These are phyloP conservation scores for Chauna torquata DNA, from an alignment of 2,113 vertebrate genomes.

Conservation along the genomic window DNA sequence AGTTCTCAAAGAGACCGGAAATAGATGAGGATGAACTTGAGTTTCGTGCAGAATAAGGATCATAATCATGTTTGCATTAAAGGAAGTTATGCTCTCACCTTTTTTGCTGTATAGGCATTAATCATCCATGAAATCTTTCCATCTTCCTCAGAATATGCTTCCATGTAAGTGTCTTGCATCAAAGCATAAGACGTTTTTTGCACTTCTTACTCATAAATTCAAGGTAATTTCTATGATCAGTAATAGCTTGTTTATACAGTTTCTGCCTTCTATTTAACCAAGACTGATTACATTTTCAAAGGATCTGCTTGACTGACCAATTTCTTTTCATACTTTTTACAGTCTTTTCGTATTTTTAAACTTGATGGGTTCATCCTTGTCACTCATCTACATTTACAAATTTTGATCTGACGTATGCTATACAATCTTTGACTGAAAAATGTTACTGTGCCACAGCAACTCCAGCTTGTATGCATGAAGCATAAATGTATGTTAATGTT, in stretches of 20 bases:
- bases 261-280: not conserved
- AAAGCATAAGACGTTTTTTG: not conserved
- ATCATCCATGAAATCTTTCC: not conserved
- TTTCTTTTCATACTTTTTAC: not conserved
- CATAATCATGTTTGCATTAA: conserved; percentile 22
- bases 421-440: not conserved
- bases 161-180: not conserved
- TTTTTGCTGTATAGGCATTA: not conserved
- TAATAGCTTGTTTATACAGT: not conserved
- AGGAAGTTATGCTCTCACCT: not conserved
- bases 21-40: not conserved
- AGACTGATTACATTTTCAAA: not conserved
- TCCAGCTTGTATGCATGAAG: not conserved
- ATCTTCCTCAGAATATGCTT: not conserved
- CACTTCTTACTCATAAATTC: conserved; percentile 7
- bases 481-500: not conserved
- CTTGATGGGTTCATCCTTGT: not conserved
- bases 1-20: not conserved
- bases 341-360: not conserved
- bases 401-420: not conserved
- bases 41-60: conserved; percentile 14
- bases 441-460: not conserved
- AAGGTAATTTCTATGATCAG: conserved; percentile 10
- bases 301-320: not conserved
- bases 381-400: not conserved